Conservation (phyloP, 2,888 invertebrate species). For the Euproctis similis region DNA sequence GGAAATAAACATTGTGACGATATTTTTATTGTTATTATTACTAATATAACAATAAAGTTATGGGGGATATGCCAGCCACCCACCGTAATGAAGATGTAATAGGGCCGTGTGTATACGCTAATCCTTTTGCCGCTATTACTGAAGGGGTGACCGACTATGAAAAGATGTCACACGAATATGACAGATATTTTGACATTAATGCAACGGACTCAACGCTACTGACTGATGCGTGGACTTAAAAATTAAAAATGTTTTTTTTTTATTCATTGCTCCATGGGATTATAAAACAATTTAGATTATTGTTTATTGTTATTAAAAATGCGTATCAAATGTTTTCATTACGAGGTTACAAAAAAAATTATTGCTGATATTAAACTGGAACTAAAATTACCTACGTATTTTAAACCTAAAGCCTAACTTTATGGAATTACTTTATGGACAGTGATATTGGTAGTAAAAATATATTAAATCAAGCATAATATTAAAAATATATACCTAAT, state of each 20-base stretch:
- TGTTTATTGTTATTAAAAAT: too few species aligned
- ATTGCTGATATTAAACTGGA: too few species aligned
- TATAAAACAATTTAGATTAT: too few species aligned
- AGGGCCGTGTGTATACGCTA: constrained; percentile 57
- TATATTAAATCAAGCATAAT: too few species aligned
- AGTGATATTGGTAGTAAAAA: too few species aligned
- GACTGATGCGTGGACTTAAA: constrained; percentile 31
- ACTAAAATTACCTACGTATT: too few species aligned
- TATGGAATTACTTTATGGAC: too few species aligned
- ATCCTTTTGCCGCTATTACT: constrained; percentile 45
- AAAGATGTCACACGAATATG: constrained; percentile 72
- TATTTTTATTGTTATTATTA: constrained; percentile 61
- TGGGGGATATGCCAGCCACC: constrained; percentile 58
- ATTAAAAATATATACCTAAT: too few species aligned
- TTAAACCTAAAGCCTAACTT: too few species aligned
- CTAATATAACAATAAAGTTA: constrained; percentile 42
- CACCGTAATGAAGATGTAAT: constrained; percentile 76
- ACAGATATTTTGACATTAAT: constrained; percentile 75
- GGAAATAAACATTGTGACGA: constrained; percentile 60
- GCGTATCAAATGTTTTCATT: too few species aligned
- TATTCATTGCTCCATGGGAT: constrained; percentile 16
- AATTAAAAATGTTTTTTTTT: constrained; percentile 40
- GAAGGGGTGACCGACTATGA: constrained; percentile 63
- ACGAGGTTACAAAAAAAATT: too few species aligned
- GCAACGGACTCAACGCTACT: constrained; percentile 54